Conservation (phyloP, 2,113 vertebrate species). For the Xenopus laevis region DNA sequence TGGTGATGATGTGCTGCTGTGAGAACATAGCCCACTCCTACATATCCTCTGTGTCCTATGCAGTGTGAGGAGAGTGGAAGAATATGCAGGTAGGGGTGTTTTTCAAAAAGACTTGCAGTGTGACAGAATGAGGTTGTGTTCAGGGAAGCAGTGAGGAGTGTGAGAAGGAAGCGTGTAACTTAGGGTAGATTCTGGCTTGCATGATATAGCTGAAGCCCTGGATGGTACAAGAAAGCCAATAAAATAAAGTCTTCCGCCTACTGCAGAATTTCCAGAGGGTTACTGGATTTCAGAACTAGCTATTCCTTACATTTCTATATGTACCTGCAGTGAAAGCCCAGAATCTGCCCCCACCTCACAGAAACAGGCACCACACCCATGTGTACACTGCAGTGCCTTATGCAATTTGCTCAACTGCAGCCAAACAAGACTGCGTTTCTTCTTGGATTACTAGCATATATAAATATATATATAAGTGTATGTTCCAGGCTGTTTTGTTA, state of each 20-base stretch:
- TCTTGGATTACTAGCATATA: constrained; percentile 2
- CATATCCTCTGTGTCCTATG: not conserved
- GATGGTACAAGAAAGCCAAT: constrained; percentile 37
- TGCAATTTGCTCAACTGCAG: not conserved
- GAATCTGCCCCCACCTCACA: constrained; percentile 10
- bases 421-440: constrained; percentile 7
- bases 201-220: not conserved
- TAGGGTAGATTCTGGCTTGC: not conserved
- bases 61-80: not conserved
- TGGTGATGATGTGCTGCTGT: constrained; percentile 27
- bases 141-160: not conserved
- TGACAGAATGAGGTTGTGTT: not conserved
- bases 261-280: constrained; percentile 12
- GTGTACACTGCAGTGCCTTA: constrained; percentile 28
- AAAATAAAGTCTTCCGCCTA: constrained; percentile 32
- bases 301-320: constrained; percentile 27
- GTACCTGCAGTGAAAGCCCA: constrained; percentile 7
- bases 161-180: not conserved
- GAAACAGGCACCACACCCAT: constrained; percentile 3
- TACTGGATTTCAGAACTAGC: constrained; percentile 26
- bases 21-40: not conserved
- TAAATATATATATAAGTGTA: not conserved
- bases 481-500: constrained; percentile 5
- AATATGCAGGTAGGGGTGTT: not conserved
- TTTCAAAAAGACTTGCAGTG: too few relatives aligned